Base-by-base conservation (phyloP, 2,888 invertebrate species). In the Poecilobothrus nobilitatus region DNA sequence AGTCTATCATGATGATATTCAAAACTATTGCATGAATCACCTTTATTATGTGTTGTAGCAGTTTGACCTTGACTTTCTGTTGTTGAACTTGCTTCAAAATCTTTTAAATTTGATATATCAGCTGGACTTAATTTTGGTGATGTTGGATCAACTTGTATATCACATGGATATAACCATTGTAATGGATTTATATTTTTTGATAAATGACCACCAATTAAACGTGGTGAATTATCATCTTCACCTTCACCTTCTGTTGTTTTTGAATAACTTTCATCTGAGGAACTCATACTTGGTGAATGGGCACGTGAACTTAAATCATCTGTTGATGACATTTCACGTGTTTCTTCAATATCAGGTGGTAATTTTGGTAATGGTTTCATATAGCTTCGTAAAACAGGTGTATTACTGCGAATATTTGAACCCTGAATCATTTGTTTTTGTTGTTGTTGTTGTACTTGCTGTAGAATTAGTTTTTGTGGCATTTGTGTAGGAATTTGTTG, bases 231-330 rank as follows among this genome's bases (percentile, higher is more conserved):
- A 67, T 80, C 79, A 27, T 78, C 78, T 37, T 80, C 81, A 66
- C 78, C 86, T 72, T 87, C 86, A 41, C 88, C 91, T 76, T 91
- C 90, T 0, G 91, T 91, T 6, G 91, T 91, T 74, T 91, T 86
- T 63, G 91, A 91, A 77, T 91, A 92, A 80, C 91, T 91, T 80
- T 92, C 92, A 77, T 92, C 92, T 0, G 92, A 92, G 68, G 92
- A 92, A 79, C 91, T 91, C 72, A 92, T 88, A 77, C 91, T 91
- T 0, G 92, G 91, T 9, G 91, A 91, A 74, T 91, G 89, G 68
- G 91, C 91, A 12, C 91, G 83, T 0, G 91, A 91, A 76, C 91
- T 91, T 34, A 92, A 86, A 79, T 92, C 92, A 77, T 92, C 91
- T 1, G 91, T 92, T 3, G 91, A 92, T 8, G 92, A 91, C 79